Percentiles rank a stretch among this genome's conserved stretches.
These are phyloP conservation scores for Lepidocyrtoides sp. DNA, from an alignment of 2,888 invertebrate species.

Conservation along the genomic window DNA sequence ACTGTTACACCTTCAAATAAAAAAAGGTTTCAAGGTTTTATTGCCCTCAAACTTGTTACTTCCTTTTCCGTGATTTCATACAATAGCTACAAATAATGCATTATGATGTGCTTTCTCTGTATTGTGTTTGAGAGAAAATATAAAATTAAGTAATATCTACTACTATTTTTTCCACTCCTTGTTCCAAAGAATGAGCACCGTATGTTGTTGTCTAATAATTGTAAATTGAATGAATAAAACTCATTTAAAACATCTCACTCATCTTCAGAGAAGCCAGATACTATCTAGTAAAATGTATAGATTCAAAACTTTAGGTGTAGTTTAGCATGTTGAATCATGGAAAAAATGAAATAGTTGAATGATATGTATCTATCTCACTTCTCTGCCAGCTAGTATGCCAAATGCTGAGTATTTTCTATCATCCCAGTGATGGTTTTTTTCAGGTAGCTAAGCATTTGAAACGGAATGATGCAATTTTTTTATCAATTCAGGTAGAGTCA, in stretches of 20 bases:
- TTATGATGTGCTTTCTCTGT: neutral
- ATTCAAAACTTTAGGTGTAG: too few species aligned
- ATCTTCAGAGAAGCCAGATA: neutral
- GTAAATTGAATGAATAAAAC: too few species aligned
- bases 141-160: neutral
- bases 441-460: neutral
- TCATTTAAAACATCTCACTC: too few species aligned
- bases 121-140: neutral
- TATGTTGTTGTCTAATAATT: neutral
- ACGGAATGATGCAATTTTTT: constrained; percentile 28
- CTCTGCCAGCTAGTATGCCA: too few species aligned
- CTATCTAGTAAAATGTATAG: too few species aligned
- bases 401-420: too few species aligned
- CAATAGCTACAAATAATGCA: neutral
- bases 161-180: neutral
- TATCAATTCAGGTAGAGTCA: neutral
- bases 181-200: neutral
- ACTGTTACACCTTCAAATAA: neutral
- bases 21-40: constrained; percentile 15
- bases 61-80: constrained; percentile 48
- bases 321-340: too few species aligned
- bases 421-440: too few species aligned
- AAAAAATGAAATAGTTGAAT: too few species aligned
- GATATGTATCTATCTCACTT: too few species aligned
- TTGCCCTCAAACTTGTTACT: constrained; percentile 27